Evolutionary conservation across 53 echinoderm and acorn worm species (phyloP), one percentile per base, ranked within the genome.

Genomic region (Crossaster papposus): DNA sequence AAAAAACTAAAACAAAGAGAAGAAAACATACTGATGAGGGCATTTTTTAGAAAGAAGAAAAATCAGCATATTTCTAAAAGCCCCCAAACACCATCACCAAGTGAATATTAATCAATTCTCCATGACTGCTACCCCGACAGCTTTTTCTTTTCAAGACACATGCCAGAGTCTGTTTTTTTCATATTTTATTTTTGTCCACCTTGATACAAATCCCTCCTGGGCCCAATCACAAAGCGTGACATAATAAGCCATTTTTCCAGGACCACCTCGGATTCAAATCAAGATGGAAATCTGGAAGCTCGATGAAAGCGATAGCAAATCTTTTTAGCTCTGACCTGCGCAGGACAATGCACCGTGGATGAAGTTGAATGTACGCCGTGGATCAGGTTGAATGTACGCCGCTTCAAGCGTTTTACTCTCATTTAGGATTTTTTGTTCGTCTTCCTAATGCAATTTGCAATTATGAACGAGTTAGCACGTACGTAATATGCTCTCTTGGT

Each of bases 371-470:
- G 81, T 63, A 33, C 44, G 44, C 81, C 29, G n/a, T n/a, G n/a
- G n/a, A n/a, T n/a, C n/a, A n/a, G 63, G 26, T 29, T 1, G 14
- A 58, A 32, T 10, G n/a, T n/a, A 58, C 52, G 29, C 17, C 11
- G 26, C 34, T 55, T 15, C 30, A 20, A 34, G 34, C 20, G 33
- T 7, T 44, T 44, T 5, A 44, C 44, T 44, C 44, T 44, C 34
- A 18, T 14, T 34, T 54, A 13, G 32, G 29, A n/a, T n/a, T 58
- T 62, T 62, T 62, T 31, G 18, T 33, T 28, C 68, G 4, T 23
- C 68, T 23, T 28, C 68, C 35, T 2, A 81, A 81, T 81, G 81
- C 63, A 62, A 81, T 81, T 81, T 81, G 81, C 81, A 81, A 81
- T 81, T 81, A 58, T 64, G 36, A 34, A 58, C 62, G 23, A 81